Evolutionary conservation across 2,888 invertebrate species (phyloP), one percentile per base, ranked within the genome.

Genomic region (Andrena trimmerana): DNA sequence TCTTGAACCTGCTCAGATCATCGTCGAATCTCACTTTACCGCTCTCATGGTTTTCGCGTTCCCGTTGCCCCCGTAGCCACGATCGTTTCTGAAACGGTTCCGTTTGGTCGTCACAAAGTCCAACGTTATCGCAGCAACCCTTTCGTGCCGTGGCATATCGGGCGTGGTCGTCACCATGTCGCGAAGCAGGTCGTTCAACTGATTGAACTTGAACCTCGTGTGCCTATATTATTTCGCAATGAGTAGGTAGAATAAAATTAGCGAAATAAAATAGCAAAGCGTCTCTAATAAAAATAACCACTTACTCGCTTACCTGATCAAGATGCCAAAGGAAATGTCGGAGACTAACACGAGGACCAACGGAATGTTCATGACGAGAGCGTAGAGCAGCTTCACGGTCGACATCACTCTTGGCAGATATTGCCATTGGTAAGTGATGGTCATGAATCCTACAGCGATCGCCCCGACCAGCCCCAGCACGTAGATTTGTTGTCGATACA

Each of bases 101-200:
- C 74, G 66, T 0, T 24, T 20, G 7, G 81, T 84, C 29, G 59
- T 72, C 33, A 78, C 76, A 3, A 75, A 63, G 24, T 84, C 82
- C 29, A 79, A 71, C 16, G 70, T 77, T 71, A 84, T 83, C 36
- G 78, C 68, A 13, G 88, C 20, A 2, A 89, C 86, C 52, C 86
- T 84, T 27, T 84, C 84, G 31, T 90, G 86, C 63, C 84, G 88
- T 0, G 91, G 87, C 0, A 87, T 86, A 6, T 90, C 67, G 0
- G 75, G 65, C 4, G 82, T 86, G 1, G 86, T 86, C 1, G 86
- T 86, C 27, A 86, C 31, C 88, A 90, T 88, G 8, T 60, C n/a
- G 29, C 54, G 72, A 36, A 91, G 75, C 10, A 83, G 67, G 6
- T 52, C 54, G 66, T 91, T 91, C 57, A 91, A 6, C 20, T 86